phyloP scores from a whole-genome alignment of 2,888 invertebrate species.

The Pandemis corylana region DNA sequence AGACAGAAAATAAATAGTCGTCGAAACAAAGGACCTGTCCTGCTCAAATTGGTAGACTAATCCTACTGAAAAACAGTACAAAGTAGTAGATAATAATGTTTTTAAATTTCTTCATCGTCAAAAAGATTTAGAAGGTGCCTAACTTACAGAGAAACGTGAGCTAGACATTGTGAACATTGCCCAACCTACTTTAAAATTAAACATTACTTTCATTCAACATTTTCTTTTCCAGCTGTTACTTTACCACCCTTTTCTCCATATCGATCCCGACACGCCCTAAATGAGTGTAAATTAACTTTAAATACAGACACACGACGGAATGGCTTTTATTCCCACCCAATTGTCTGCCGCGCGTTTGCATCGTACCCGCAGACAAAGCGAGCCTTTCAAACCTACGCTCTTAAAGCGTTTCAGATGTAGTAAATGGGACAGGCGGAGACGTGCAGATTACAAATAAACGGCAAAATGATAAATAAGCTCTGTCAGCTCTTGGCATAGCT shows the following conservation, averaged over 20 bases:
- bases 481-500: too few relatives aligned
- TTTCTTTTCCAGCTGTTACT: background rate
- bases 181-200: too few relatives aligned
- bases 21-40: too few relatives aligned
- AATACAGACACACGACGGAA: constrained; percentile 10
- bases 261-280: constrained; percentile 7
- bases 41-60: too few relatives aligned
- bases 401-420: constrained; percentile 25
- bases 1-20: too few relatives aligned
- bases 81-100: too few relatives aligned
- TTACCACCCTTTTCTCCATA: background rate
- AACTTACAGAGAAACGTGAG: too few relatives aligned
- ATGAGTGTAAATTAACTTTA: constrained; percentile 36
- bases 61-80: too few relatives aligned
- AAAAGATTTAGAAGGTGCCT: too few relatives aligned
- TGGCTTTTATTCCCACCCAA: constrained; percentile 20
- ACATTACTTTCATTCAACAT: background rate
- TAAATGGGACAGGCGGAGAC: background rate
- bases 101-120: too few relatives aligned
- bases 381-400: constrained; percentile 32
- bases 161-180: too few relatives aligned
- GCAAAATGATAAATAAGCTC: too few relatives aligned
- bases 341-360: constrained; percentile 34
- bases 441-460: background rate
- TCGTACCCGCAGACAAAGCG: constrained; percentile 35